A percentile compares a stretch with the other conserved stretches of the same genome.
These are phyloP conservation scores for Alloplasta piceator DNA, from an alignment of 2,888 invertebrate genomes.

Conservation along the genomic window DNA sequence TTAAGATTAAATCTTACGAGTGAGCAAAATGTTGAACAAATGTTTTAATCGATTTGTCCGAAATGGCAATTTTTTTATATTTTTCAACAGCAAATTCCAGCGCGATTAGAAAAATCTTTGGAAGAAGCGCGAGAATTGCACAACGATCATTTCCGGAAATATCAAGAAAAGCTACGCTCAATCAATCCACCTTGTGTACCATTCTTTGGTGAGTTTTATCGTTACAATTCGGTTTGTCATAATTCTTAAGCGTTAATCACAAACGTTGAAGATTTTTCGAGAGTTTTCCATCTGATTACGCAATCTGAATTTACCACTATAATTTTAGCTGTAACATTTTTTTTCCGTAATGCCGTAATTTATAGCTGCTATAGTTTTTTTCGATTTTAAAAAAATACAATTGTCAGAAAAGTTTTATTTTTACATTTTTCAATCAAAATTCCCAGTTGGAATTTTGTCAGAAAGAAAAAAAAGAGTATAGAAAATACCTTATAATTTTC, in stretches of 20 bases:
- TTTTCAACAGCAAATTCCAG: constrained; percentile 86
- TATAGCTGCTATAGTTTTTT: not conserved
- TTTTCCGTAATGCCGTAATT: no score
- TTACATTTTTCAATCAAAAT: no score
- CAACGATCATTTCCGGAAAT: constrained; percentile 94
- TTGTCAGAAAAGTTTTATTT: not conserved
- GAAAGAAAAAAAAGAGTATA: no score
- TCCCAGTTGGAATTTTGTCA: no score
- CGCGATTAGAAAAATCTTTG: constrained; percentile 90
- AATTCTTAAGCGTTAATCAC: no score
- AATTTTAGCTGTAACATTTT: not conserved
- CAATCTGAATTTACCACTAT: not conserved
- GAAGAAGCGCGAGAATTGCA: constrained; percentile 95
- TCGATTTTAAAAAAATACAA: not conserved
- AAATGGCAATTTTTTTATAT: not conserved
- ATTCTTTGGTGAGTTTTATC: constrained; percentile 90
- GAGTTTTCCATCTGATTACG: not conserved
- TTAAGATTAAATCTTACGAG: no score
- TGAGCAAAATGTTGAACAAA: not conserved
- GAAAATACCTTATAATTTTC: no score
- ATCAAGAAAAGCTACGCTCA: constrained; percentile 96
- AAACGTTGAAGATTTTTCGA: not conserved
- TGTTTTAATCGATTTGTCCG: constrained; percentile 7
- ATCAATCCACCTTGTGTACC: constrained; percentile 99
- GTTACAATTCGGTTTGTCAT: no score